These are phyloP conservation scores for Melipona bicolor DNA, from an alignment of 2,888 invertebrate genomes.

Conservation along the genomic window DNA sequence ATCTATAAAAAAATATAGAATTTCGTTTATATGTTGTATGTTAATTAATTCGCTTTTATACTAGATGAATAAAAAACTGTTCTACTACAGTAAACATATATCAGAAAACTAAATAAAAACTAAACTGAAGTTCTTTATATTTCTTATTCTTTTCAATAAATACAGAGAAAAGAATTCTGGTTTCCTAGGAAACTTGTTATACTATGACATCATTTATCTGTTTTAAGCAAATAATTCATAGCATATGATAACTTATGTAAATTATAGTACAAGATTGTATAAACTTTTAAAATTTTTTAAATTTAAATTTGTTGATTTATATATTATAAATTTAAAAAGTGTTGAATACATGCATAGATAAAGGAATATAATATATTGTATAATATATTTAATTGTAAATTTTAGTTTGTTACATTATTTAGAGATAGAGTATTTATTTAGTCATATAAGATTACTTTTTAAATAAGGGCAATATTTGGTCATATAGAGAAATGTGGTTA, in stretches of 20 bases:
- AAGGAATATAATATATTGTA: neutral
- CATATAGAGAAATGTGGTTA: slow-evolving; percentile 60
- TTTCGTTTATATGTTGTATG: neutral
- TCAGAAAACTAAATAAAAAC: slow-evolving; percentile 18
- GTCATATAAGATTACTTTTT: neutral
- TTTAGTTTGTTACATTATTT: slow-evolving; percentile 5
- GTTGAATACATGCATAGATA: neutral
- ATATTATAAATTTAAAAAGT: slow-evolving; percentile 9
- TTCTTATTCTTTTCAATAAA: slow-evolving; percentile 13
- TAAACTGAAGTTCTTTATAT: slow-evolving; percentile 24
- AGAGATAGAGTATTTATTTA: slow-evolving; percentile 1
- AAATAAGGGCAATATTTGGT: slow-evolving; percentile 19
- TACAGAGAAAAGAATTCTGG: slow-evolving; percentile 36
- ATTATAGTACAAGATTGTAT: neutral
- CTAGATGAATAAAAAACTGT: neutral
- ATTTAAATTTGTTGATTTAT: slow-evolving; percentile 14
- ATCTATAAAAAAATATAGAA: neutral
- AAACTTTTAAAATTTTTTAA: neutral
- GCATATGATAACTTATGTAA: slow-evolving; percentile 1
- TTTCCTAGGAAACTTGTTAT: slow-evolving; percentile 63
- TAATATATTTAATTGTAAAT: slow-evolving; percentile 19
- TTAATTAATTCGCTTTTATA: slow-evolving; percentile 2
- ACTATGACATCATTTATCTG: slow-evolving; percentile 6
- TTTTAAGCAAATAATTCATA: slow-evolving; percentile 15
- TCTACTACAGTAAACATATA: slow-evolving; percentile 6